phyloP scores from a whole-genome alignment of 1,140 invertebrate genomes.

The Drosophila ananassae region DNA sequence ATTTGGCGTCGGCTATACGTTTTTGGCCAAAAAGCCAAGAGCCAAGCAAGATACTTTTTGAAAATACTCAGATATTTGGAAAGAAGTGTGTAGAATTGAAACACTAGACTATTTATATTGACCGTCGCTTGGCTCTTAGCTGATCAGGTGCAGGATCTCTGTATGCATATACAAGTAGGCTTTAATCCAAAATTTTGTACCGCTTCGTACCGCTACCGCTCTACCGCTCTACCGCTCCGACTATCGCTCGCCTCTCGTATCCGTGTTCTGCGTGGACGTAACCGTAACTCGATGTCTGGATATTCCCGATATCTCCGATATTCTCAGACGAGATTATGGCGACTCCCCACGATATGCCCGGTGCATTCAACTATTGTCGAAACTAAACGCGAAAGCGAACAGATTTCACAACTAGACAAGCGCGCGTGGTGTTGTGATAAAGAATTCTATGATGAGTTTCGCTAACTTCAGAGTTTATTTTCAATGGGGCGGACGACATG shows the following conservation, averaged over 20 bases:
- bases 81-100: not conserved
- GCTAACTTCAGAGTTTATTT: constrained; percentile 84
- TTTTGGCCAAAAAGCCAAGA: not conserved
- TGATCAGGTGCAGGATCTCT: not conserved
- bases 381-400: constrained; percentile 80
- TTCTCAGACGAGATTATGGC: not conserved
- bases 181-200: not conserved
- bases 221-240: no score
- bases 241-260: constrained; percentile 1
- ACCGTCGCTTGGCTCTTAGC: constrained; percentile 1
- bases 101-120: not conserved
- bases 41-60: not conserved
- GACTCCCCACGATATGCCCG: constrained; percentile 14
- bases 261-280: not conserved
- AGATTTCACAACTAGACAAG: constrained; percentile 84
- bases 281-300: not conserved
- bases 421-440: constrained; percentile 83
- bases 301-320: constrained; percentile 1
- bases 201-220: constrained; percentile 2
- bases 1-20: constrained; percentile 32
- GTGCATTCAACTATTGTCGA: constrained; percentile 68
- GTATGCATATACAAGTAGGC: not conserved
- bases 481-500: constrained; percentile 83
- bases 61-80: not conserved
- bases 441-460: constrained; percentile 84